phyloP scores from a whole-genome alignment of 1,140 invertebrate species.

The Ceratina calcarata region DNA sequence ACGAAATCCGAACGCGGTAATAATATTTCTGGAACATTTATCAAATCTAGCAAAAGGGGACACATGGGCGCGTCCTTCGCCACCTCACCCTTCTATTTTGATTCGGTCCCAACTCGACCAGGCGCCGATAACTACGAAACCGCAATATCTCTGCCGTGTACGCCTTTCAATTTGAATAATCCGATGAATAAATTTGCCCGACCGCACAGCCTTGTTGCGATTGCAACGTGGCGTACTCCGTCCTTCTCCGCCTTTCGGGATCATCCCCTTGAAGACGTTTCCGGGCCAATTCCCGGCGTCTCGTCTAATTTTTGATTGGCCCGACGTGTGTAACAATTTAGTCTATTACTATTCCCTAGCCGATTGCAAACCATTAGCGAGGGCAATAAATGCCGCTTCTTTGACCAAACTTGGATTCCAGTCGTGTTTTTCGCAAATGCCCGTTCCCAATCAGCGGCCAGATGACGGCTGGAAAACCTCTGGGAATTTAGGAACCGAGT shows the following conservation, averaged over 20 bases:
- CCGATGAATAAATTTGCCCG: constrained; percentile 47
- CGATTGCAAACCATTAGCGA: constrained; percentile 53
- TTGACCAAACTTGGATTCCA: too few relatives aligned
- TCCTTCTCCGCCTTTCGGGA: not conserved
- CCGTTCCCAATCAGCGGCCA: constrained; percentile 28
- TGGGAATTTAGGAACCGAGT: not conserved
- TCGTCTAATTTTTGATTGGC: constrained; percentile 55
- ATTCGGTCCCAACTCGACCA: not conserved
- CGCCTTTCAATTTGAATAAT: constrained; percentile 52
- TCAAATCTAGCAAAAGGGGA: not conserved
- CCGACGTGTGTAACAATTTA: not conserved
- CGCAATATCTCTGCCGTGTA: constrained; percentile 33
- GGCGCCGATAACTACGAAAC: constrained; percentile 37
- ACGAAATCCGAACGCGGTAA: too few relatives aligned
- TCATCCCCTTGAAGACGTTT: not conserved
- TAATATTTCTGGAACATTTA: not conserved
- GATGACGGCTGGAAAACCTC: constrained; percentile 55
- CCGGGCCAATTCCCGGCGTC: not conserved
- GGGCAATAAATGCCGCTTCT: constrained; percentile 37
- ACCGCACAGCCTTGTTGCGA: constrained; percentile 6
- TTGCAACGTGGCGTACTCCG: not conserved
- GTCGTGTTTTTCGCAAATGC: too few relatives aligned
- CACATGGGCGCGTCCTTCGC: not conserved
- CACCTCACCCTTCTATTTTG: constrained; percentile 14
- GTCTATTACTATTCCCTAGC: constrained; percentile 13